Evolutionary conservation across 2,888 invertebrate species (phyloP), one percentile per base, ranked within the genome.

Genomic region (Boloria selene): DNA sequence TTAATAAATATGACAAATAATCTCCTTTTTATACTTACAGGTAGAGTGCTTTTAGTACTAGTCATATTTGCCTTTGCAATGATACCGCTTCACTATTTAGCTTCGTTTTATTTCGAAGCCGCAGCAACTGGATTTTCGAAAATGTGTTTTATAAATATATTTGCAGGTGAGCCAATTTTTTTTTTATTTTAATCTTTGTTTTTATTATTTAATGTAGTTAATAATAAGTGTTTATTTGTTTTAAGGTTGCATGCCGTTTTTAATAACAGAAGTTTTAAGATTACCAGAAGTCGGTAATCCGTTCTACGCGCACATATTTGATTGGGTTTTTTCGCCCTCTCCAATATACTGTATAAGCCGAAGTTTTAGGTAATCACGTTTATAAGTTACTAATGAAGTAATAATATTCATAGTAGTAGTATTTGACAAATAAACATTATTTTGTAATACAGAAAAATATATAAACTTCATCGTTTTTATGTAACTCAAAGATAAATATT

Each of bases 121-220:
- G 95, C 97, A 0, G 94, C 97, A 0, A 94, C 95, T 0, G 97
- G 96, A 0, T 96, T 95, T 81, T 95, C 96, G 0, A 94, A 95
- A 78, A 93, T 96, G 86, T 95, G 95, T 18, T 94, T 97, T 72
- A 90, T 96, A 60, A 96, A 96, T 77, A 94, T 96, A 67, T 94
- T 97, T 69, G 79, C 85, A 61, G 90, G 90, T 87, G 75, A 31
- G 53, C 14, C 44, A n/a, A 31, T 13, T 51, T 54, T 52, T 55
- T 13, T 52, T 54, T 62, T 59, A 58, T 22, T 64, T 63, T 68
- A 61, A 31, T 3, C 7, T 22, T 42, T 31, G 5, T 16, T n/a
- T 22, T 18, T 6, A 38, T 45, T 49, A 16, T 42, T 13, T 44
- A 45, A 51, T 31, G 51, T 13, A 47, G 16, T 10, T 31, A 38